These are phyloP conservation scores for Dendrolimus houi DNA, from an alignment of 2,888 invertebrate species.

Conservation along the genomic window DNA sequence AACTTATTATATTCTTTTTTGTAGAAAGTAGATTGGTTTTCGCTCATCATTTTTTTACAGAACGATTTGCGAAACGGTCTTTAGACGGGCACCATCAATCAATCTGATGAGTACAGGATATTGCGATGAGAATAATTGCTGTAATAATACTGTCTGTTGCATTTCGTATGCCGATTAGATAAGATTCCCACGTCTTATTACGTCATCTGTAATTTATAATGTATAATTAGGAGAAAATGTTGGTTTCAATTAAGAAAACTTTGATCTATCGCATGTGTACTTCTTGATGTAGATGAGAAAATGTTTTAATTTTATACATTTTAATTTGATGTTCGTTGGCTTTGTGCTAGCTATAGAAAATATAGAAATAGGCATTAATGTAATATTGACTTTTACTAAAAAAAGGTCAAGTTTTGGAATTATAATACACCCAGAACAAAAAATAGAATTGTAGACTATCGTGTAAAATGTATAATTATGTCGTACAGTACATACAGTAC, in stretches of 20 bases:
- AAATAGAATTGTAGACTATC: too few species aligned
- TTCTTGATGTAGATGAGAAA: background rate
- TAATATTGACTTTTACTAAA: too few species aligned
- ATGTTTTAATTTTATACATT: background rate
- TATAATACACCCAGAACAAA: too few species aligned
- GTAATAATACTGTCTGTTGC: conserved; percentile 27
- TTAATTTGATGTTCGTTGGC: background rate
- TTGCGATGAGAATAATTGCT: conserved; percentile 28
- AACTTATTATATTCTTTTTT: conserved; percentile 8
- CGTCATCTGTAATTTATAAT: conserved; percentile 46
- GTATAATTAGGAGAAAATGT: conserved; percentile 41
- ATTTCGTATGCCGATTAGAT: conserved; percentile 31
- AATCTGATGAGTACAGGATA: conserved; percentile 25
- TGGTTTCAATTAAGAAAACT: conserved; percentile 29
- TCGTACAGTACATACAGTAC: too few species aligned
- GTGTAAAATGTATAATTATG: too few species aligned
- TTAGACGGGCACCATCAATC: conserved; percentile 12
- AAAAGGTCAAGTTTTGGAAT: too few species aligned
- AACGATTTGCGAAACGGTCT: background rate
- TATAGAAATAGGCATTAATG: too few species aligned
- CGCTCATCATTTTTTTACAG: background rate
- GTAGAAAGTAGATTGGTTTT: conserved; percentile 2
- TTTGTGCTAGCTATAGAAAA: background rate
- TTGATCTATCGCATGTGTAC: conserved; percentile 43
- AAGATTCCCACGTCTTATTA: conserved; percentile 52